Evolutionary conservation across 53 echinoderm and acorn worm genomes (phyloP), one percentile per base, ranked within the genome.

Genomic region (Hippasteria phrygiana): DNA sequence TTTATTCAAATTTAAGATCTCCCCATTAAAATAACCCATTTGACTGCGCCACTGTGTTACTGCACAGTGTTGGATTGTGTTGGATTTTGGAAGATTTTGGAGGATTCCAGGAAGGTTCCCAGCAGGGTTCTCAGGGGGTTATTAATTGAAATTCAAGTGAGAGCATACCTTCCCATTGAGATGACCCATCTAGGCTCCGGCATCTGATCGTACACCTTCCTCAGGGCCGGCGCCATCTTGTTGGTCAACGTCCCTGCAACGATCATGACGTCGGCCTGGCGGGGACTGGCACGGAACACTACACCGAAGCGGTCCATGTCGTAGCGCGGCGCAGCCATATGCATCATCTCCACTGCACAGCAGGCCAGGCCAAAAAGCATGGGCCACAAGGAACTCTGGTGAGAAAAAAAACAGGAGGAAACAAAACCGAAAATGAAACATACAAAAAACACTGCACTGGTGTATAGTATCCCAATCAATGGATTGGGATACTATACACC

Each of bases 281-380:
- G 88, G 20, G 98, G 96, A 32, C 96, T 96, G 66, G 98, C 98
- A 17, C 96, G 91, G 91, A 98, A 98, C 37, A 96, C 96, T 62
- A 96, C 95, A 37, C 98, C 98, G 74, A 98, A 98, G 29, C 98
- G 89, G 83, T 98, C 98, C 98, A 98, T 98, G 88, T 98, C 98
- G 46, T 96, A 96, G 43, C 96, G 92, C 24, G 98, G 96, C 34
- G 96, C 94, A 22, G 98, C 98, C 87, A 98, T 92, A 78, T 98
- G 98, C 98, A 98, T 98, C 98, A 98, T 98, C 87, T 98, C 98
- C 43, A 98, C 96, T 11, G 98, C 98, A 59, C 98, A 98, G 74
- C 98, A 98, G 40, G 98, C 98, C 3, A 98, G 75, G 34, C 98
- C 95, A 89, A 97, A 98, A 9, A 92, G 88, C 95, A 95, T 95